Evolutionary conservation across 2,888 invertebrate species (phyloP).

Genomic region (Erebia aethiops): DNA sequence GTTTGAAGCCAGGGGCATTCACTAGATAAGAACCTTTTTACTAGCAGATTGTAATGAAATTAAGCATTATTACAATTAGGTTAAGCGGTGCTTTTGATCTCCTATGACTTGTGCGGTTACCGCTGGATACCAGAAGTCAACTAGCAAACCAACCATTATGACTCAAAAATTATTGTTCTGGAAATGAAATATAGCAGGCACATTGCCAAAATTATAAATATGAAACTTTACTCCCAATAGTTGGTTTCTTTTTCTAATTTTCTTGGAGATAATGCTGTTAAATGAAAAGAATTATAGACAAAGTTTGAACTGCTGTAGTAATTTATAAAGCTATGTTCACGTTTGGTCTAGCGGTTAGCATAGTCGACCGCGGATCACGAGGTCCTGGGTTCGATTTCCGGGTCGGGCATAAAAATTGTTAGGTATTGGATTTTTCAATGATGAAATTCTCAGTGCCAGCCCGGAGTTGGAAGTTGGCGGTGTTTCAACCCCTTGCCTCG

Average conservation of each 20-base stretch:
- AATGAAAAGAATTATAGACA: background rate
- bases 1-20: too few species aligned
- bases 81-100: too few species aligned
- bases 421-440: too few species aligned
- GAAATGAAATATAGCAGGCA: slow-evolving; percentile 11
- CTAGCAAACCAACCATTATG: background rate
- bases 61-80: background rate
- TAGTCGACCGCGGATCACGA: too few species aligned
- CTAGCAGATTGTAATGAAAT: background rate
- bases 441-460: background rate
- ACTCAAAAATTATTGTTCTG: background rate
- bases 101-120: too few species aligned
- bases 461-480: too few species aligned
- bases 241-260: slow-evolving; percentile 1
- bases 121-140: background rate
- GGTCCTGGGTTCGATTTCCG: too few species aligned
- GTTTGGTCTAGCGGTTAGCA: too few species aligned
- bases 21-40: too few species aligned
- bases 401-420: too few species aligned
- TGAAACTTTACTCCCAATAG: background rate
- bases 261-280: background rate
- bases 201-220: slow-evolving; percentile 8
- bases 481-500: too few species aligned
- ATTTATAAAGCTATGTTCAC: background rate
- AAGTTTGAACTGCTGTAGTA: background rate